phyloP scores from a whole-genome alignment of 1,140 invertebrate genomes.

The Cydia amplana region DNA sequence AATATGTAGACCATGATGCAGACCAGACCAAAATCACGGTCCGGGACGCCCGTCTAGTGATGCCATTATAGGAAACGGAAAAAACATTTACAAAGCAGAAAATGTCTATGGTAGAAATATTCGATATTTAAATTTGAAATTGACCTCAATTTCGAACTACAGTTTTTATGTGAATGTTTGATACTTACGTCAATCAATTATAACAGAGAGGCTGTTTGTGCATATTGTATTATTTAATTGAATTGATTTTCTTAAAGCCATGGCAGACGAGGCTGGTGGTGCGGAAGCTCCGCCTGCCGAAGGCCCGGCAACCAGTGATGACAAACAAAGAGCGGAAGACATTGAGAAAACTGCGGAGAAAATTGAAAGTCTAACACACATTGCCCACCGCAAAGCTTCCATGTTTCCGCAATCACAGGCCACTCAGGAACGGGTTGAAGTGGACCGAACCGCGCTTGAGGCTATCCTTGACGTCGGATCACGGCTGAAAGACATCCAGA shows the following conservation, averaged over 20 bases:
- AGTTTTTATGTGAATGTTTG: not conserved
- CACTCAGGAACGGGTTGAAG: constrained; percentile 41
- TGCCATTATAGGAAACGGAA: not conserved
- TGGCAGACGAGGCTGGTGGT: constrained; percentile 9
- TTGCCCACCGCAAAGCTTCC: constrained; percentile 41
- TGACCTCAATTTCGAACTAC: constrained; percentile 8
- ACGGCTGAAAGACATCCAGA: constrained; percentile 65
- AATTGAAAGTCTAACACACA: constrained; percentile 48
- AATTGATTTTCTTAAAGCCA: constrained; percentile 16
- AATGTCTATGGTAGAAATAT: not conserved
- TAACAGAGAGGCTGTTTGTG: constrained; percentile 13
- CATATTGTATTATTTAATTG: constrained; percentile 19
- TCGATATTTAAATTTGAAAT: constrained; percentile 34
- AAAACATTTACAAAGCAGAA: not conserved
- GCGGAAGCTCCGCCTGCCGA: constrained; percentile 35
- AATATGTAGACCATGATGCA: no score
- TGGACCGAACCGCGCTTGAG: constrained; percentile 67
- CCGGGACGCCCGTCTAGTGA: no score
- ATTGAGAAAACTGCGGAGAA: constrained; percentile 51
- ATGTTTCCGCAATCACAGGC: not conserved
- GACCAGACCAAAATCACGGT: no score
- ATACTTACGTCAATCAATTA: constrained; percentile 10
- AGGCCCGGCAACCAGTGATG: constrained; percentile 23
- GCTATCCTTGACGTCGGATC: constrained; percentile 70
- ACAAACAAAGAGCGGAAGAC: constrained; percentile 44